These are phyloP conservation scores for Drosophila equinoxialis DNA, from an alignment of 1,140 invertebrate species.

Conservation along the genomic window DNA sequence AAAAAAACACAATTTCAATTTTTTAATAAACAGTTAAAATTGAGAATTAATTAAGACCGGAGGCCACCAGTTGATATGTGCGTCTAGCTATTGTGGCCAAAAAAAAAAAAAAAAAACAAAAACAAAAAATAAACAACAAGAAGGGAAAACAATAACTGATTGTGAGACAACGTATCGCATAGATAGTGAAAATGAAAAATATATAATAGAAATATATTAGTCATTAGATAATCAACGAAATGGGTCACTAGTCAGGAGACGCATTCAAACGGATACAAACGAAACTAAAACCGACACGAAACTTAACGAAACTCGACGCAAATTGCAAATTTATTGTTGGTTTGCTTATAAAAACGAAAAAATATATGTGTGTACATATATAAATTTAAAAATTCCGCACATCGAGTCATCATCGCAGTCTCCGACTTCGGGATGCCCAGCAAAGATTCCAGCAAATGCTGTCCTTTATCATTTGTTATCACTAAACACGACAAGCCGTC, in stretches of 20 bases:
- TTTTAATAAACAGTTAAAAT: constrained; percentile 79
- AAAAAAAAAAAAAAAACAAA: neutral
- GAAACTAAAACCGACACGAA: constrained; percentile 24
- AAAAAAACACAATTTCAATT: constrained; percentile 35
- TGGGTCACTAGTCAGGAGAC: constrained; percentile 55
- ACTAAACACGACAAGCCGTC: too few species aligned
- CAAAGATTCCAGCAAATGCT: neutral
- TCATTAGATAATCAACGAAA: constrained; percentile 74
- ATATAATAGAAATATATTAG: constrained; percentile 34
- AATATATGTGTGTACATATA: neutral
- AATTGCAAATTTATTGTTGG: constrained; percentile 72
- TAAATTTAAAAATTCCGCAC: constrained; percentile 2
- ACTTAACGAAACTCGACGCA: constrained; percentile 57
- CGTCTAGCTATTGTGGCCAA: constrained; percentile 3
- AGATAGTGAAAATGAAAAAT: constrained; percentile 67
- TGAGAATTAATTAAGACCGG: constrained; percentile 72
- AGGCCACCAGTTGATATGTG: constrained; percentile 10
- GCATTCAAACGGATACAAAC: constrained; percentile 13
- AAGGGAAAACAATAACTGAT: constrained; percentile 42
- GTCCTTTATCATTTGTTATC: too few species aligned
- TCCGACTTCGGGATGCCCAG: constrained; percentile 3
- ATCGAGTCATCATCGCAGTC: neutral
- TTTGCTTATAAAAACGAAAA: constrained; percentile 62
- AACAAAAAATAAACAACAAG: neutral
- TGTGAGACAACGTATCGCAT: constrained; percentile 64